Percentiles rank a stretch among this genome's conserved stretches.
These are phyloP conservation scores for Cyclophora albipunctata DNA, from an alignment of 2,888 invertebrate species.

Conservation along the genomic window DNA sequence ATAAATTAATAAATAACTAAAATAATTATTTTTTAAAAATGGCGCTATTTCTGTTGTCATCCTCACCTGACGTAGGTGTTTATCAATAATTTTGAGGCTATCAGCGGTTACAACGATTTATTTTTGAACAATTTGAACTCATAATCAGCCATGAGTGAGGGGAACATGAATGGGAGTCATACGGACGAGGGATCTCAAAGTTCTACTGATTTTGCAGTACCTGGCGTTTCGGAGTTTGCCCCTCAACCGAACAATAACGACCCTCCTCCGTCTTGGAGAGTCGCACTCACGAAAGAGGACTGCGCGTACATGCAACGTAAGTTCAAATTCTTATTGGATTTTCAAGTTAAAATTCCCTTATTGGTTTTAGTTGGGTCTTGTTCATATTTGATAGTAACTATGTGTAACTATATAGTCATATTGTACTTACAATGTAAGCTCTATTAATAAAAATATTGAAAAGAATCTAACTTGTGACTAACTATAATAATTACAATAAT, in stretches of 20 bases:
- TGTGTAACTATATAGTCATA: no score
- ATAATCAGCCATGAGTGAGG: constrained; percentile 44
- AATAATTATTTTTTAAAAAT: constrained; percentile 35
- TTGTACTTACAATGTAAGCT: no score
- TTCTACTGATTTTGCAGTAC: constrained; percentile 79
- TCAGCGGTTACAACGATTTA: constrained; percentile 58
- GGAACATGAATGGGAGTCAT: constrained; percentile 34
- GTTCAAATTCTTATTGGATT: constrained; percentile 34
- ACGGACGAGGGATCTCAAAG: constrained; percentile 41
- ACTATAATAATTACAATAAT: no score
- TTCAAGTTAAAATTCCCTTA: not conserved
- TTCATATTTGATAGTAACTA: no score
- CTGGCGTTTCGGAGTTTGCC: constrained; percentile 91
- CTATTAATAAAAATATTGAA: not conserved
- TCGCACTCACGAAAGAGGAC: constrained; percentile 82
- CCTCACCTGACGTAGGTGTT: constrained; percentile 33
- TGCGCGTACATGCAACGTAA: constrained; percentile 85
- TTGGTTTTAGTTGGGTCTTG: not conserved
- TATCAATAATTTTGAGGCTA: constrained; percentile 29
- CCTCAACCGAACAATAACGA: constrained; percentile 75
- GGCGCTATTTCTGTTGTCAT: constrained; percentile 67
- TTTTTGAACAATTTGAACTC: constrained; percentile 43
- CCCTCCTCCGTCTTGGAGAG: constrained; percentile 80
- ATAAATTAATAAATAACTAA: constrained; percentile 18
- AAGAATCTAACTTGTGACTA: no score